Conservation (phyloP, 1,140 invertebrate species). For the Meloidogyne hapla region DNA sequence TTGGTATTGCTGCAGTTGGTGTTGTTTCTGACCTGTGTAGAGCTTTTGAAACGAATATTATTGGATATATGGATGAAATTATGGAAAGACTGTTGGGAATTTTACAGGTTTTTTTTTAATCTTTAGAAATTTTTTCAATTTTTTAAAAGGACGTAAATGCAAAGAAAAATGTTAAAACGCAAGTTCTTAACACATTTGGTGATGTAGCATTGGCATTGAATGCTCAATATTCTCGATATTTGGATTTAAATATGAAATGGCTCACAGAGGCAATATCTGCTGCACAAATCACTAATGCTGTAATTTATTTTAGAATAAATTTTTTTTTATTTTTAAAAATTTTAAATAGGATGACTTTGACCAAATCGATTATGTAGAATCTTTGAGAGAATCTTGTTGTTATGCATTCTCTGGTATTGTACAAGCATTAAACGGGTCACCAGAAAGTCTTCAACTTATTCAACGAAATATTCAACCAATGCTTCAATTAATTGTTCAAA, state of each 20-base stretch:
- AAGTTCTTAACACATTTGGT: conserved; percentile 55
- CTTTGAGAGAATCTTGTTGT: conserved; percentile 55
- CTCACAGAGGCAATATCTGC: conserved; percentile 55
- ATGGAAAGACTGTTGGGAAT: conserved; percentile 50
- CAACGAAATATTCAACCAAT: conserved; percentile 35
- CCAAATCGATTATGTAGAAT: conserved; percentile 58
- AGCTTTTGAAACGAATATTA: conserved; percentile 52
- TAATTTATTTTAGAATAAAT: conserved; percentile 34
- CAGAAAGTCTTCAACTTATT: conserved; percentile 27
- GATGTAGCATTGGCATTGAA: conserved; percentile 63
- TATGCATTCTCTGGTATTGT: conserved; percentile 59
- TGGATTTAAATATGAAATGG: conserved; percentile 43
- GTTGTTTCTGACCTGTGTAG: conserved; percentile 58
- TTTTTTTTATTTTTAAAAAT: conserved; percentile 28
- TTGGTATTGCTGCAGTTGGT: conserved; percentile 61
- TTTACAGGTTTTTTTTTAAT: conserved; percentile 51
- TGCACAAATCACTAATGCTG: conserved; percentile 52
- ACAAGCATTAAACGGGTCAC: conserved; percentile 40
- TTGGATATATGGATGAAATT: conserved; percentile 52
- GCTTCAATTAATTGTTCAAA: conserved; percentile 34
- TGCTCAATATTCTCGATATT: conserved; percentile 48
- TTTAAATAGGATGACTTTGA: conserved; percentile 63
- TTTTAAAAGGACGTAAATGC: conserved; percentile 42
- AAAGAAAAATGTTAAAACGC: conserved; percentile 53
- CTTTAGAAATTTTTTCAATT: background rate